Evolutionary conservation across 2,888 invertebrate species (phyloP).

Genomic region (Onchidella celtica): DNA sequence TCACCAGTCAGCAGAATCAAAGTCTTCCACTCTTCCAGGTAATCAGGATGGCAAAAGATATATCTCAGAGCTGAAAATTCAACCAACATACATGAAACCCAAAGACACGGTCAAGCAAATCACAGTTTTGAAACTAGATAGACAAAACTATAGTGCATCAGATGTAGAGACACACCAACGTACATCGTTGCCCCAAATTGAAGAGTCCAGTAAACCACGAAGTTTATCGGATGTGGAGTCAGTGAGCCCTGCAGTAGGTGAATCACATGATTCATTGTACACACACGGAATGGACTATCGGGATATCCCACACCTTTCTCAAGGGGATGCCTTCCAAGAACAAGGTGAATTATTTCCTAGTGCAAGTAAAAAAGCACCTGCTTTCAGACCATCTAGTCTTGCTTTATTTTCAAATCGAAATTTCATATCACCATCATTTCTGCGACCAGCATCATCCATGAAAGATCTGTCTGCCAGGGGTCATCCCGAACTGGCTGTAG

Average conservation of each 20-base stretch:
- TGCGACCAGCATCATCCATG: constrained; percentile 48
- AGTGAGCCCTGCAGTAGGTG: background rate
- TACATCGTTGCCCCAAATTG: background rate
- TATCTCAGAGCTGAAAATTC: constrained; percentile 3
- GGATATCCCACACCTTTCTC: background rate
- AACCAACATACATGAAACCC: constrained; percentile 2
- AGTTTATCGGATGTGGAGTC: constrained; percentile 28
- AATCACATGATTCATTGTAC: background rate
- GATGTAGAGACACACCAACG: background rate
- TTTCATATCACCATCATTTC: constrained; percentile 53
- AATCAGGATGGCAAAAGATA: background rate
- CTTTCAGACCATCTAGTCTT: background rate
- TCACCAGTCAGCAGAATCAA: background rate
- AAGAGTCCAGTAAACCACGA: background rate
- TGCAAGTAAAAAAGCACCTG: background rate
- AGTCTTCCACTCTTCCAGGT: background rate
- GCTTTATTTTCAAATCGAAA: constrained; percentile 13
- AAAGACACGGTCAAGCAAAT: background rate
- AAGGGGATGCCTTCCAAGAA: background rate
- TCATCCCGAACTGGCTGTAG: background rate
- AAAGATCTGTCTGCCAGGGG: constrained; percentile 8
- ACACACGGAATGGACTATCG: background rate
- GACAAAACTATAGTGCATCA: background rate
- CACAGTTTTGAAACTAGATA: background rate
- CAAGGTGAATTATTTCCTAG: background rate